These are phyloP conservation scores for Apis laboriosa DNA, from an alignment of 1,140 invertebrate species.

Conservation along the genomic window DNA sequence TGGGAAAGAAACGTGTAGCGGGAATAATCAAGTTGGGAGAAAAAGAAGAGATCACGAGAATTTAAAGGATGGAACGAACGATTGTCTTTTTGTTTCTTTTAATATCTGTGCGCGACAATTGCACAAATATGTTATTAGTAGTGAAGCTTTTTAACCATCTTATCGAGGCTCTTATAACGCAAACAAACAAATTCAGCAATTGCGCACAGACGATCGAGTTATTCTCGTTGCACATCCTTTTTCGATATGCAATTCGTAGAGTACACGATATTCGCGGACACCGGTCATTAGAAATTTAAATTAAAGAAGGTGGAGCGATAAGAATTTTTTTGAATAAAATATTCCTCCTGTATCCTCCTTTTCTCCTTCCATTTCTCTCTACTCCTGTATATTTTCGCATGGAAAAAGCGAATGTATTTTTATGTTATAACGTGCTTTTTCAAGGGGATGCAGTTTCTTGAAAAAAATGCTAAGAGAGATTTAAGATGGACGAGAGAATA, in stretches of 20 bases:
- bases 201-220: not conserved
- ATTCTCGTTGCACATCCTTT: not conserved
- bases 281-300: constrained; percentile 38
- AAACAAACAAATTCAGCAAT: not conserved
- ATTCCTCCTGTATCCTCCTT: no score
- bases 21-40: not conserved
- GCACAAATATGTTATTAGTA: no score
- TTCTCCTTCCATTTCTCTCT: not conserved
- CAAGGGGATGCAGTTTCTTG: not conserved
- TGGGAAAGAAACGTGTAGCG: not conserved
- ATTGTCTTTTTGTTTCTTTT: not conserved
- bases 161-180: not conserved
- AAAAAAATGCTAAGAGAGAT: not conserved
- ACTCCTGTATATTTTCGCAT: not conserved
- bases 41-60: not conserved
- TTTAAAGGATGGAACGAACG: constrained; percentile 21
- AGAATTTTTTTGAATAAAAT: constrained; percentile 26
- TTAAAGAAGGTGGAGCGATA: constrained; percentile 9
- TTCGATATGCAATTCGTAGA: not conserved
- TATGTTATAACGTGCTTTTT: not conserved
- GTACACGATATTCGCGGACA: constrained; percentile 17
- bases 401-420: not conserved
- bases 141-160: no score
- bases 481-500: not conserved
- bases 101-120: not conserved